phyloP scores from a whole-genome alignment of 2,888 invertebrate species.

The Polyploca ridens region DNA sequence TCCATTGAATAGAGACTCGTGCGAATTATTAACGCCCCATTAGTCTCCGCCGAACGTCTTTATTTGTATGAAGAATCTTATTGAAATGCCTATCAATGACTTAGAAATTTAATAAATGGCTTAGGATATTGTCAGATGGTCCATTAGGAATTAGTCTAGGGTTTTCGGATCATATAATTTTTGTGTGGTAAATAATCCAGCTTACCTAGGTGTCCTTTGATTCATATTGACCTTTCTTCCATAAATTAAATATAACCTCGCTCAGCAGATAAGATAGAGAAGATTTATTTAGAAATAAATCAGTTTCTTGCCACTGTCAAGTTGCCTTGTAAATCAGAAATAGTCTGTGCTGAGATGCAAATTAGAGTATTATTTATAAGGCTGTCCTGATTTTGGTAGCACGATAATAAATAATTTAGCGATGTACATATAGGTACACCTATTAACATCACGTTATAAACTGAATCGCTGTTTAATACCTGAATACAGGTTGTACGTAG shows the following conservation, averaged over 20 bases:
- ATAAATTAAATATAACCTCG: not conserved
- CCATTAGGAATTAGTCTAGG: not conserved
- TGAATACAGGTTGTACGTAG: too few relatives aligned
- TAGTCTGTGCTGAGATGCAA: not conserved
- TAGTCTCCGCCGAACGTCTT: conserved; percentile 75
- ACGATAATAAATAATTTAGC: not conserved
- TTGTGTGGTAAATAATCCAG: too few relatives aligned
- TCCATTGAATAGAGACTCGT: conserved; percentile 77
- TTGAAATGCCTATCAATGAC: conserved; percentile 58
- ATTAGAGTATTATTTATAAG: not conserved
- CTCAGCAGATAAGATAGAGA: not conserved
- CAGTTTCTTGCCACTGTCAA: conserved; percentile 42
- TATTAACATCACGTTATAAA: too few relatives aligned
- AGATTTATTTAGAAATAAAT: conserved; percentile 39
- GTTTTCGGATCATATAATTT: not conserved
- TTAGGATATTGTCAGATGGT: conserved; percentile 24
- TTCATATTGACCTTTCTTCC: not conserved
- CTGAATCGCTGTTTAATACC: too few relatives aligned
- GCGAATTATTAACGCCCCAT: conserved; percentile 81
- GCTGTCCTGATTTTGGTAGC: not conserved
- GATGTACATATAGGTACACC: not conserved
- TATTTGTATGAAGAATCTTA: conserved; percentile 70
- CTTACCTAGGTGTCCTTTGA: not conserved
- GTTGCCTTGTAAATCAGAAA: conserved; percentile 14
- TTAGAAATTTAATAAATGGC: conserved; percentile 54